These are phyloP conservation scores for Myotis findleyi DNA, from an alignment of 2,797 vertebrate genomes.

Conservation along the genomic window DNA sequence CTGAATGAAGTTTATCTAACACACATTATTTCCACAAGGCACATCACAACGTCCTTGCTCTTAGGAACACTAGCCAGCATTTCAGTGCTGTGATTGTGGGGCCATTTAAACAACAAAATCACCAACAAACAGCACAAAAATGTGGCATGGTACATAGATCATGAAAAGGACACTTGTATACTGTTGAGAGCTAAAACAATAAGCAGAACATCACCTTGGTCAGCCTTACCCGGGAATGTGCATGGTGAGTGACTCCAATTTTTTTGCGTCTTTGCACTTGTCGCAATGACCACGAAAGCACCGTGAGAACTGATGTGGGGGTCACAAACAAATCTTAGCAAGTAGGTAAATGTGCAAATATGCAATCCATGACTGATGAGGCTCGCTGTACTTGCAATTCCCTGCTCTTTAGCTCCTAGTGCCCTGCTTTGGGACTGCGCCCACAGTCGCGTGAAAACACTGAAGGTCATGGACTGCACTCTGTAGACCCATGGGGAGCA, in stretches of 20 bases:
- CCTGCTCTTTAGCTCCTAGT: not conserved
- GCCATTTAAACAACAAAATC: constrained; percentile 1
- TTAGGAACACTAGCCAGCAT: not conserved
- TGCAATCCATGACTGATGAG: not conserved
- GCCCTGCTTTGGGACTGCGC: not conserved
- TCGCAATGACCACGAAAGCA: not conserved
- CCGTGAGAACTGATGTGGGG: not conserved
- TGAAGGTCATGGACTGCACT: not conserved
- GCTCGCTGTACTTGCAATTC: not conserved
- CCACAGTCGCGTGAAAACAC: accelerated
- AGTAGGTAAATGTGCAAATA: not conserved
- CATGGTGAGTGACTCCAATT: not conserved
- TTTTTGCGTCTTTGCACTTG: not conserved
- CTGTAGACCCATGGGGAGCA: not conserved
- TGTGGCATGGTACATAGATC: not conserved
- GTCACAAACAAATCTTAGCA: not conserved
- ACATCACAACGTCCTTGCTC: not conserved
- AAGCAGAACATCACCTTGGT: not conserved
- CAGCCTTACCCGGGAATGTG: not conserved
- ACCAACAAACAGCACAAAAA: not conserved
- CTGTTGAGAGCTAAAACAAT: not conserved
- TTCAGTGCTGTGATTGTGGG: not conserved
- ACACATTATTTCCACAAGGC: not conserved
- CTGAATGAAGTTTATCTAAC: not conserved
- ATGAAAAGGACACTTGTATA: not conserved